Evolutionary conservation across 2,888 invertebrate species (phyloP), one percentile per base, ranked within the genome.

Genomic region (Thera britannica): DNA sequence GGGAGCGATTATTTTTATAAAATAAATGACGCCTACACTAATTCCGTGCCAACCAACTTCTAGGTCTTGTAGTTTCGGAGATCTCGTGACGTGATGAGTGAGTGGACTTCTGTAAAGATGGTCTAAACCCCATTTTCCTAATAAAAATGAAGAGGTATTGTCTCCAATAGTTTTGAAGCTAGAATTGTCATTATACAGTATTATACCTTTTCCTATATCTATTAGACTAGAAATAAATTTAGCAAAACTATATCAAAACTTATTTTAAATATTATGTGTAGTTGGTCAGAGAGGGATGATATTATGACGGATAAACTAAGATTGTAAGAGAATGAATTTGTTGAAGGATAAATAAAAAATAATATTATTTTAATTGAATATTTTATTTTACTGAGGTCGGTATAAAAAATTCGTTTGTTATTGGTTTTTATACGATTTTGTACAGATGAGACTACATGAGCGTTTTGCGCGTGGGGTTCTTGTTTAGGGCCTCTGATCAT

Each of bases 111-210:
- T n/a, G n/a, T n/a, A n/a, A n/a, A n/a, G n/a, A n/a, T n/a, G n/a
- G n/a, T n/a, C n/a, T n/a, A n/a, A n/a, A n/a, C n/a, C n/a, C n/a
- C n/a, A 23, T 23, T 23, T 9, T 34, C 9, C 8, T 2, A n/a
- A 2, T 7, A 41, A n/a, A 41, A 56, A 36, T 7, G 35, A 23
- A 52, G 51, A 48, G 64, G 58, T 63, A 59, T 11, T 67, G 60
- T 59, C 67, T 67, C 59, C 55, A 8, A 68, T 72, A 72, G 74
- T 77, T 70, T 78, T 77, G 79, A 81, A 79, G 70, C 58, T 63
- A 67, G 62, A 55, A 70, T 77, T 78, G 76, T 80, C 72, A 75
- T 73, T 90, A 86, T 90, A 90, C 90, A 86, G 88, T 90, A 90
- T 90, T 89, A 86, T 80, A 87, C 88, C 87, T 84, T 84, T 80